Base-by-base conservation (phyloP, 2,888 invertebrate genomes). In the Clusia tigrina region DNA sequence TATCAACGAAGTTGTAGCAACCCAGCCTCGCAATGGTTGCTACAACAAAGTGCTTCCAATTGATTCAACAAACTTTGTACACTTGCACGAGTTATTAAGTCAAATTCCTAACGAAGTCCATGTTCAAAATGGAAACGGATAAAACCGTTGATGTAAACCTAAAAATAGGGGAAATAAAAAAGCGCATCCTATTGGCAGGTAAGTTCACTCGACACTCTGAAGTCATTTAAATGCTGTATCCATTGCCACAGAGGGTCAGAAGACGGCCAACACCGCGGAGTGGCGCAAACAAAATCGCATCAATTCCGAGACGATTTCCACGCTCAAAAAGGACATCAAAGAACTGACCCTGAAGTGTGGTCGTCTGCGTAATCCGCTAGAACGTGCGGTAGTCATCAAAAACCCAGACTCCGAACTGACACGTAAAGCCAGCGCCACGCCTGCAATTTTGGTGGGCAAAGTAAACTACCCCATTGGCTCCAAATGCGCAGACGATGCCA, bases 131-230 rank as follows among this genome's bases (percentile, higher is more conserved):
- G 76, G 83, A 83, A 67, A 71, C 76, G 12, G 83, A 83, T 56
- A 81, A 81, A 67, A 68, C 81, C 46, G 71, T 71, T 55, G 80
- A 83, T 69, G 69, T 81, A 60, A 92, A 92, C 81, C 90, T 89
- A 70, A 90, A 92, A 86, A 93, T 93, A 79, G 87, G 90, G 76
- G 93, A 93, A 84, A 89, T 93, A 62, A 94, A 93, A 83, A 94
- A 93, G 85, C 92, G 93, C 83, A 93, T 94, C 80, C 90, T 93
- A 74, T 82, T 94, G 67, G 91, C 93, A 80, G 94, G 93, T 93
- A 77, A 65, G 58, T 24, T 15, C 10, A n/a, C n/a, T n/a, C n/a
- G n/a, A n/a, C n/a, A n/a, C n/a, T n/a, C n/a, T n/a, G n/a, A n/a
- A n/a, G n/a, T n/a, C 10, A 20, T 23, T 52, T 46, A 54, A 58